Percentiles rank a stretch among this genome's conserved stretches.
phyloP scores from a whole-genome alignment of 2,797 vertebrate genomes.

The Corythornis leucogaster region DNA sequence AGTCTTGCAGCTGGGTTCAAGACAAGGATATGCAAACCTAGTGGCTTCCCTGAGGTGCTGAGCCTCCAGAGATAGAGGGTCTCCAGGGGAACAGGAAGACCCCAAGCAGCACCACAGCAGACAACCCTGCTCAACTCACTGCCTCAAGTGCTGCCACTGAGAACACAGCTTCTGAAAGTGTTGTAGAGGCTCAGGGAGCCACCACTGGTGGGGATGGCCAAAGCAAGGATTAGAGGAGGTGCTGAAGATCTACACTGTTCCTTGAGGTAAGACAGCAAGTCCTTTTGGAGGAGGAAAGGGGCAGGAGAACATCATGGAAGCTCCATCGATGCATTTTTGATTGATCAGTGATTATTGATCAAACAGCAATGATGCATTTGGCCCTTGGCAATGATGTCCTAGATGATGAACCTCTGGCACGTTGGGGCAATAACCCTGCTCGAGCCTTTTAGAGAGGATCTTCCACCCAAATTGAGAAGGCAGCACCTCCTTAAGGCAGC shows the following conservation, averaged over 20 bases:
- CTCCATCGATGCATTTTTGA: fast-evolving
- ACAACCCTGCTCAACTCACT: not conserved
- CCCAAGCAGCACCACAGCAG: not conserved
- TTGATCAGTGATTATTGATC: not conserved
- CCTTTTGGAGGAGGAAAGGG: not conserved
- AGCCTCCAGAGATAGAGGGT: not conserved
- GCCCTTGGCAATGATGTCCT: not conserved
- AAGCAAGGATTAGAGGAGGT: not conserved
- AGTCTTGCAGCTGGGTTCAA: not conserved
- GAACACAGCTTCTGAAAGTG: fast-evolving
- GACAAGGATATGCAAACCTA: fast-evolving
- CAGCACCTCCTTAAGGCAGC: not conserved
- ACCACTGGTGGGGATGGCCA: not conserved
- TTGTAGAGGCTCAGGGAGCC: not conserved
- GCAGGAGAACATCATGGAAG: not conserved
- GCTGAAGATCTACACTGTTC: not conserved
- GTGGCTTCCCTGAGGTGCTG: not conserved
- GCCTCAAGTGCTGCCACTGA: not conserved
- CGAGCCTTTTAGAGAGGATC: not conserved
- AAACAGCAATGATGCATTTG: not conserved
- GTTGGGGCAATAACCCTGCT: not conserved
- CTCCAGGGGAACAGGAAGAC: not conserved
- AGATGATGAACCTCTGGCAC: not conserved
- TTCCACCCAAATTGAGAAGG: not conserved
- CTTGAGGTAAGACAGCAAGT: not conserved